Conservation (phyloP, 2,113 vertebrate species). For the Periophthalmus modestus region DNA sequence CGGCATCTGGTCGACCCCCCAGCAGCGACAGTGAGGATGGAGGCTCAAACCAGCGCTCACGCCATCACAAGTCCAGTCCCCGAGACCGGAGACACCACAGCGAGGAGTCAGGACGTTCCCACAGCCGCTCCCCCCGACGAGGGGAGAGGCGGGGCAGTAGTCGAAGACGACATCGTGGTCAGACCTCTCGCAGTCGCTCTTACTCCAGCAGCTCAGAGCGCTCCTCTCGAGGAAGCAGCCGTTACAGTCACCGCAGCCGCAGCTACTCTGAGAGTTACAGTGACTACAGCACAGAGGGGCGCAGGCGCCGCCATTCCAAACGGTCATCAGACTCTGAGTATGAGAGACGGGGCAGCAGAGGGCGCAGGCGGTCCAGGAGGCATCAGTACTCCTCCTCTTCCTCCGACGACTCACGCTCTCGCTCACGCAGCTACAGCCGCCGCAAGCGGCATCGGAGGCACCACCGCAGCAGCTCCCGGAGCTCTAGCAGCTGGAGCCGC, state of each 20-base stretch:
- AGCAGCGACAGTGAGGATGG: constrained; percentile 93
- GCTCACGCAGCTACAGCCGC: constrained; percentile 82
- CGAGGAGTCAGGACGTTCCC: constrained; percentile 85
- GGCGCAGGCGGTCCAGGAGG: constrained; percentile 81
- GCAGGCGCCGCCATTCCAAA: constrained; percentile 76
- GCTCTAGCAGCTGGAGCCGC: constrained; percentile 90
- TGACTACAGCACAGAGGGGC: constrained; percentile 85
- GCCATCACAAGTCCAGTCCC: constrained; percentile 82
- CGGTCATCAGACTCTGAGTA: constrained; percentile 92
- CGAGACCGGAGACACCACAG: constrained; percentile 84
- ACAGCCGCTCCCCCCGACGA: constrained; percentile 83
- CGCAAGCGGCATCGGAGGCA: constrained; percentile 83
- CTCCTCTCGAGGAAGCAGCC: constrained; percentile 87
- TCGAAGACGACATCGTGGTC: constrained; percentile 75
- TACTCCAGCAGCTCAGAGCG: constrained; percentile 91
- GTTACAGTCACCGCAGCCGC: constrained; percentile 85
- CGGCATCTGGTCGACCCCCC: constrained; percentile 60
- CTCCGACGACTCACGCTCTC: constrained; percentile 83
- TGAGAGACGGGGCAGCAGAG: constrained; percentile 80
- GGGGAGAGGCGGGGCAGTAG: constrained; percentile 79
- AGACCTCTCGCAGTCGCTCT: constrained; percentile 82
- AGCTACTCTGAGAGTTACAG: constrained; percentile 96
- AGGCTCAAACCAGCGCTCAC: constrained; percentile 78
- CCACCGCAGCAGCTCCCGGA: constrained; percentile 83
- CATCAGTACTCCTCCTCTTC: constrained; percentile 85